Evolutionary conservation across 1,140 invertebrate genomes (phyloP).

Genomic region (Drosophila pachea): DNA sequence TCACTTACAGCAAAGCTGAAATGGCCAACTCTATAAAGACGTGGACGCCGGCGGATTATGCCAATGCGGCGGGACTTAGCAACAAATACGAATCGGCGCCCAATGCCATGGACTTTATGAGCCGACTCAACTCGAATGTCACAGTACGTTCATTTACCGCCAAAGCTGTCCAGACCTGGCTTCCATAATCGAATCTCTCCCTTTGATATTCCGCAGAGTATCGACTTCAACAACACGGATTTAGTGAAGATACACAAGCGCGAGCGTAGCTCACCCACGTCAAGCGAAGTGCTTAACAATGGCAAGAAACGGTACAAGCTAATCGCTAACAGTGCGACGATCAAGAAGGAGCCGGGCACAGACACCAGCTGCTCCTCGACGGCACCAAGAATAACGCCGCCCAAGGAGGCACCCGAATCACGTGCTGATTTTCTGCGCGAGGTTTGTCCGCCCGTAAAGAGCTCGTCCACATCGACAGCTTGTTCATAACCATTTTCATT

Average conservation of each 20-base stretch:
- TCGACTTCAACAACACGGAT: conserved; percentile 60
- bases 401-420: conserved; percentile 46
- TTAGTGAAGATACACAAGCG: conserved; percentile 73
- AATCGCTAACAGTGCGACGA: conserved; percentile 30
- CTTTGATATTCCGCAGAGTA: conserved; percentile 37
- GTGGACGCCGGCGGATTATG: conserved; percentile 78
- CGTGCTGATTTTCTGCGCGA: conserved; percentile 77
- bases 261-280: conserved; percentile 56
- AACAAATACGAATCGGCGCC: conserved; percentile 69
- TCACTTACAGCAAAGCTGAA: conserved; percentile 62
- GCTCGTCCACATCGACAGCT: not conserved
- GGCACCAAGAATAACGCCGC: not conserved
- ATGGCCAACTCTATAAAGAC: conserved; percentile 81
- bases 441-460: conserved; percentile 1
- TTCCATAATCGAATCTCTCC: not conserved
- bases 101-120: conserved; percentile 81
- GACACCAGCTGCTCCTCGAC: not conserved
- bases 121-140: conserved; percentile 79
- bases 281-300: conserved; percentile 1
- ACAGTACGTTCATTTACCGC: conserved; percentile 33
- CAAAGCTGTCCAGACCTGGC: not conserved
- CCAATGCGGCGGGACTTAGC: conserved; percentile 53
- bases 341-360: conserved; percentile 37
- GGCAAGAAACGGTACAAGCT: conserved; percentile 69
- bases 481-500: not conserved